Evolutionary conservation across 2,797 vertebrate species (phyloP).

Genomic region (Aselliscus stoliczkanus): DNA sequence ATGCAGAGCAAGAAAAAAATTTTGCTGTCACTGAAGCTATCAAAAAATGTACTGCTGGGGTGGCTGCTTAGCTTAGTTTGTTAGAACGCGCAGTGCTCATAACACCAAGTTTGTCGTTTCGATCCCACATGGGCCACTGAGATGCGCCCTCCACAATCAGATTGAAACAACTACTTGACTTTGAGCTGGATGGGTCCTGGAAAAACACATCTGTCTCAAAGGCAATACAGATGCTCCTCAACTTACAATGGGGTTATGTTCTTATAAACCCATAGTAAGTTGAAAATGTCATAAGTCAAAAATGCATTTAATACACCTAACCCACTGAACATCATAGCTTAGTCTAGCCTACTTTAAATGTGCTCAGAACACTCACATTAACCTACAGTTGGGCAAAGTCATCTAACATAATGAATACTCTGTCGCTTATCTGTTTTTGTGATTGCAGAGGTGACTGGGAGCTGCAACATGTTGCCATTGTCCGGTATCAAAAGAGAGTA

Average conservation of each 20-base stretch:
- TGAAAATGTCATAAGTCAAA: no score
- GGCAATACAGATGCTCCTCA: background rate
- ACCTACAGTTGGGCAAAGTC: background rate
- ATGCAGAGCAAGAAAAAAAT: conserved; percentile 6
- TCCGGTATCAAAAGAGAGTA: no score
- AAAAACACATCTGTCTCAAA: background rate
- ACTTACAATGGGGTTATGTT: background rate
- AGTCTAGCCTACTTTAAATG: background rate
- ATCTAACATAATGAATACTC: background rate
- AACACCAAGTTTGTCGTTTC: no score
- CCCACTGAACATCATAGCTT: background rate
- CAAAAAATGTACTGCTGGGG: background rate
- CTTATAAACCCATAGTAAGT: no score
- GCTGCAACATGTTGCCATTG: fast-evolving
- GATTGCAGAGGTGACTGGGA: background rate
- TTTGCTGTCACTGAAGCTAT: background rate
- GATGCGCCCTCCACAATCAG: no score
- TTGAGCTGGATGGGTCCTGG: no score
- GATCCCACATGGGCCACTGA: no score
- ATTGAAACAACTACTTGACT: no score
- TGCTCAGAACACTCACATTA: background rate
- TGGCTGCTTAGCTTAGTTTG: no score
- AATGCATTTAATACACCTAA: no score
- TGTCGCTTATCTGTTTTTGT: background rate
- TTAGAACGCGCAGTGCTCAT: no score